These are phyloP conservation scores for Agrotis puta DNA, from an alignment of 2,888 invertebrate genomes.

Conservation along the genomic window DNA sequence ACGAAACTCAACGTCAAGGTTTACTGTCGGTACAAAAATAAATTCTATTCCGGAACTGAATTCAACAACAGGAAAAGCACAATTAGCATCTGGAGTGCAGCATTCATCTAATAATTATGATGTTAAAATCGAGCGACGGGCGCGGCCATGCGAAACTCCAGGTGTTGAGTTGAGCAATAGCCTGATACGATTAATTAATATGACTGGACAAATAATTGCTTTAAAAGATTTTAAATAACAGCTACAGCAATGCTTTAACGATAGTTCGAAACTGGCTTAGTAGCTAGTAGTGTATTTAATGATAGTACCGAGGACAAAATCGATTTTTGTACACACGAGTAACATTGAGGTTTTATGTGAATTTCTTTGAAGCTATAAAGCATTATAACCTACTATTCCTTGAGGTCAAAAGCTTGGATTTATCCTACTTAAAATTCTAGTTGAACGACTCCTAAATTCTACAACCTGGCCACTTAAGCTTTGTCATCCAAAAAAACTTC, in stretches of 20 bases:
- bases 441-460: conserved; percentile 22
- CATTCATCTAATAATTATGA: conserved; percentile 57
- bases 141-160: conserved; percentile 56
- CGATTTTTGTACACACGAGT: conserved; percentile 21
- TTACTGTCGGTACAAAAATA: conserved; percentile 37
- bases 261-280: conserved; percentile 31
- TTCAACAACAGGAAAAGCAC: conserved; percentile 68
- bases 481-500: conserved; percentile 41
- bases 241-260: conserved; percentile 32
- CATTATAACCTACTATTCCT: neutral
- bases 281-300: conserved; percentile 2
- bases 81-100: conserved; percentile 68
- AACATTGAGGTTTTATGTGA: conserved; percentile 16
- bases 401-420: neutral
- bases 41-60: conserved; percentile 44
- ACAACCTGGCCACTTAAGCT: neutral
- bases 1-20: conserved; percentile 32
- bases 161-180: conserved; percentile 61
- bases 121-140: conserved; percentile 23
- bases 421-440: conserved; percentile 6
- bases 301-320: conserved; percentile 13
- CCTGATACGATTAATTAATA: conserved; percentile 54
- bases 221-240: conserved; percentile 54
- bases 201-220: conserved; percentile 50
- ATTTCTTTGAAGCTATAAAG: conserved; percentile 40